Percentiles rank a stretch among this genome's conserved stretches.
Evolutionary conservation across 2,888 invertebrate species (phyloP).

Genomic region (Synergus itoensis): DNA sequence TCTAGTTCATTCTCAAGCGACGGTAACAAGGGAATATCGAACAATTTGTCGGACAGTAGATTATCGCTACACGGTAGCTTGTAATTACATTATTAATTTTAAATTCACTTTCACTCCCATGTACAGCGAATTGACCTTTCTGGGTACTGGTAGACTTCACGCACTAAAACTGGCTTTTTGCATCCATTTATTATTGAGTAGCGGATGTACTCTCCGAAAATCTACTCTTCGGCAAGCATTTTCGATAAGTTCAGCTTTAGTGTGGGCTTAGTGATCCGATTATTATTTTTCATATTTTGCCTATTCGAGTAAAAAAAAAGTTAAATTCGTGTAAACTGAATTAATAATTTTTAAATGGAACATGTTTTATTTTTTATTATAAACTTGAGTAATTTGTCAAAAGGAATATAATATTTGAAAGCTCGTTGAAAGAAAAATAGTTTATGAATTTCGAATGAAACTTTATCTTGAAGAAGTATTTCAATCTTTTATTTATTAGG

Average conservation of each 20-base stretch:
- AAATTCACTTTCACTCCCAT: conserved; percentile 25
- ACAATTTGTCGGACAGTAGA: conserved; percentile 25
- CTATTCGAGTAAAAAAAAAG: too few species aligned
- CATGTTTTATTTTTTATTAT: too few species aligned
- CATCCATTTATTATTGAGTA: conserved; percentile 31
- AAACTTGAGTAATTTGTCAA: too few species aligned
- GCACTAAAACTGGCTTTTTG: neutral
- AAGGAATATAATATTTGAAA: too few species aligned
- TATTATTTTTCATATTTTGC: neutral
- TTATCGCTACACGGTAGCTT: conserved; percentile 15
- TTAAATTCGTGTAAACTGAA: too few species aligned
- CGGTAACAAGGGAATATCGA: conserved; percentile 16
- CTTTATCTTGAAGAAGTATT: too few species aligned
- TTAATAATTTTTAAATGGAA: too few species aligned
- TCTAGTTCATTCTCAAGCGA: conserved; percentile 45
- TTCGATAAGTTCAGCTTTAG: conserved; percentile 14
- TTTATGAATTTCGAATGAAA: too few species aligned
- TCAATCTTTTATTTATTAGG: too few species aligned
- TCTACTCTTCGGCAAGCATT: neutral
- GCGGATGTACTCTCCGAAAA: neutral
- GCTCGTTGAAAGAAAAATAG: too few species aligned
- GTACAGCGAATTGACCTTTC: conserved; percentile 11
- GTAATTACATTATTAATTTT: conserved; percentile 36
- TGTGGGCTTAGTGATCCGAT: neutral
- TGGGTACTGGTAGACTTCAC: neutral